Evolutionary conservation across 2,113 vertebrate species (phyloP), one percentile per base, ranked within the genome.

Genomic region (Psephotus haematonotus): DNA sequence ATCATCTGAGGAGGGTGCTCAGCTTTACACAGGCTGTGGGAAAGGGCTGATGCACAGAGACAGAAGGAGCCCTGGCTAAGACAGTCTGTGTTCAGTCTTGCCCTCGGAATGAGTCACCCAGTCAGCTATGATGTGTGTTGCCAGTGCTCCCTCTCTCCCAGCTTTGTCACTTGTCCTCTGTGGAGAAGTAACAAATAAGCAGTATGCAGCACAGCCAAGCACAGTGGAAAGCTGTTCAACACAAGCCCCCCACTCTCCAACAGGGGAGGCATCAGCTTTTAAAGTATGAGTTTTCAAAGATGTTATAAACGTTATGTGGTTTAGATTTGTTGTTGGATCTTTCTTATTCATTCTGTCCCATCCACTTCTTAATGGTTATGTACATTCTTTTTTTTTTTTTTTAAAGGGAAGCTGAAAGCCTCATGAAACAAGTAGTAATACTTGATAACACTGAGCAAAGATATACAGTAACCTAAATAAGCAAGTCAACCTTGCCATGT

Each of bases 211-310:
- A 41, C 19, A 76, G 43, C 15, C 50, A 60, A 69, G 55, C 17
- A 47, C 10, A 39, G 22, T 23, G 23, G 33, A 79, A 82, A 89
- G 41, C 15, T 18, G 3, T 11, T 70, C n/a, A 68, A 13, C 22
- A 15, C 53, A 65, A 84, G 20, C 19, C 1, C 29, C 2, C 1
- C 0, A 0, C 33, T 35, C 4, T 9, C 20, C 43, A 62, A 27
- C 9, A 67, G 52, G 13, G 39, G 67, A 71, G 9, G 10, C 27
- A 62, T 4, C 1, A 0, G 14, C 33, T 93, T 91, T 75, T 91
- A 84, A 89, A 33, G 2, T 6, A 17, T 19, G 31, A 67, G 28
- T 46, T 85, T 80, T 77, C 44, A 76, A 71, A 93, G n/a, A 28
- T 20, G 2, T 9, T 59, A 50, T 47, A 86, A 72, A 41, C 46